Base-by-base conservation (phyloP, 1,140 invertebrate genomes). In the Trinorchestia longiramus region DNA sequence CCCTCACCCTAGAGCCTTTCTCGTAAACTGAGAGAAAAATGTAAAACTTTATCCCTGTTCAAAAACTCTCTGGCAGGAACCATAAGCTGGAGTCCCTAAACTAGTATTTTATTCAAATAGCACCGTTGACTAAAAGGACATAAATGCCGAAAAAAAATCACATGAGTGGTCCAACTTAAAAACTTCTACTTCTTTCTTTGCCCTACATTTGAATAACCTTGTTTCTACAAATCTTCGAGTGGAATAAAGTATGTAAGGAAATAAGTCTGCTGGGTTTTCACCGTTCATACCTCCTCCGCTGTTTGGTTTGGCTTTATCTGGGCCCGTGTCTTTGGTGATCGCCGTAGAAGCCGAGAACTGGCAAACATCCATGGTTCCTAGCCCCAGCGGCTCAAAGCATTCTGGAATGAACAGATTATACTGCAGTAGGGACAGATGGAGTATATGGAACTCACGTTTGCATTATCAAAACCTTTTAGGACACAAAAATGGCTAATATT, bases 341-440 rank as follows among this genome's bases (percentile, higher is more conserved):
- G 96, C 96, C 0, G 96, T 94, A 19, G 96, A 96, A 0, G 96
- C 96, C 0, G 90, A 44, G 40, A 96, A 44, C 47, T 96, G 96
- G 88, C 96, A 96, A 0, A 40, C 44, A 11, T 41, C 8, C 77
- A 96, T 40, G 17, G 0, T 47, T 11, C 17, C 96, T 0, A 96
- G 3, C 36, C 92, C 94, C 19, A 96, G 87, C 0, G 95, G 62
- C 36, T 96, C 94, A 28, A 0, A 87, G 42, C 95, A 95, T 47
- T 96, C 96, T 96, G 62, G 62, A 77, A 3, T 11, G 62, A 77
- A 77, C 8, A 77, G 62, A 36, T 6, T 8, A 19, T 53, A 53
- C 47, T 19, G 47, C 47, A 53, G 47, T 53, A 53, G 19, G 19
- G 47, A 53, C 47, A 6, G 47, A 19, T 53, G 47, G 47, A 53